These are phyloP conservation scores for Atlantisia rogersi DNA, from an alignment of 2,113 vertebrate genomes.

Conservation along the genomic window DNA sequence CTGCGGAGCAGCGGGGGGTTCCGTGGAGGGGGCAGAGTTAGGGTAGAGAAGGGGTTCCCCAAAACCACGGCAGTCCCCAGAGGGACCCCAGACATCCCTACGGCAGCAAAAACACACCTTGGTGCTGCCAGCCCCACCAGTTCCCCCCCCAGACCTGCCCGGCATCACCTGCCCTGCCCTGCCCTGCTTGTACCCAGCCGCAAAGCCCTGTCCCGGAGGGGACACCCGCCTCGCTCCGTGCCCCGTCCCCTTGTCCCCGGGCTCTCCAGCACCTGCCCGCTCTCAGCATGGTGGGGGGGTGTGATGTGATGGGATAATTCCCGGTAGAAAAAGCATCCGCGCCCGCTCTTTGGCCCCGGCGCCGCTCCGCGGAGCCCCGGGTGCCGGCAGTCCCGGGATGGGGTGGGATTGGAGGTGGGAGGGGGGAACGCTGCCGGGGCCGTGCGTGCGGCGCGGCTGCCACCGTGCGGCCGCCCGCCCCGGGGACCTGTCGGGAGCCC, in stretches of 20 bases:
- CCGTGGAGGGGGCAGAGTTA: background rate
- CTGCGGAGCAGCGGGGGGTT: background rate
- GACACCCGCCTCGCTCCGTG: background rate
- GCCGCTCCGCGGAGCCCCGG: background rate
- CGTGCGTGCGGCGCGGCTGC: slow-evolving; percentile 55
- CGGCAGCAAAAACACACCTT: background rate
- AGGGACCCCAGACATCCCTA: background rate
- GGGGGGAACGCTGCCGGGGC: background rate
- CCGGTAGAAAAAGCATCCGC: accelerated
- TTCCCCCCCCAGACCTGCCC: background rate
- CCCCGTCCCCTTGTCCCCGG: background rate
- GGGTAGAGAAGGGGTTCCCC: background rate
- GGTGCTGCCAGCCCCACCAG: background rate
- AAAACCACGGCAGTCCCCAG: background rate
- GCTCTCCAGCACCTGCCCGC: background rate
- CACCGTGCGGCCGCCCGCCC: slow-evolving; percentile 58
- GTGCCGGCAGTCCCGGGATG: background rate
- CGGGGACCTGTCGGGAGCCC: background rate
- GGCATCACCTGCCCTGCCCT: background rate
- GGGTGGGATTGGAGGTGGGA: no score
- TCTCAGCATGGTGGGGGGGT: background rate
- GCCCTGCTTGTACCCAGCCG: background rate
- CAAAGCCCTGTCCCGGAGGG: background rate
- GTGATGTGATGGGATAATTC: background rate
- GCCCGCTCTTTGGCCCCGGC: background rate